Evolutionary conservation across 2,113 vertebrate species (phyloP).

Genomic region (Zosterops lateralis): DNA sequence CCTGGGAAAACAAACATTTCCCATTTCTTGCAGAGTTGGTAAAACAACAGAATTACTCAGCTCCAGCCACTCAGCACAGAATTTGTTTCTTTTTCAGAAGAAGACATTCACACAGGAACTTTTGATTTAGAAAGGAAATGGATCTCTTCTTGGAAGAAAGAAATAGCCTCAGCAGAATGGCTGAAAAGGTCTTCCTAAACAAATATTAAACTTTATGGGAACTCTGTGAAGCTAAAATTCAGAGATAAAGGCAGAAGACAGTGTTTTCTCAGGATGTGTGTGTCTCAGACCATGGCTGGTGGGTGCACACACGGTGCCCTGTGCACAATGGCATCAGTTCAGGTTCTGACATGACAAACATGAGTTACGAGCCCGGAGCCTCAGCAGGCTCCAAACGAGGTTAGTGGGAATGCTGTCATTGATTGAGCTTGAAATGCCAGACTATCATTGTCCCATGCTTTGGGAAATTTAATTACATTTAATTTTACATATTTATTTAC

Average conservation of each 20-base stretch:
- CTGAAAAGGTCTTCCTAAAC: not conserved
- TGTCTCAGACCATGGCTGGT: accelerated
- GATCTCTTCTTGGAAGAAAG: not conserved
- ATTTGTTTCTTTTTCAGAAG: not conserved
- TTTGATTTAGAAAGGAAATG: not conserved
- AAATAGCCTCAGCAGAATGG: not conserved
- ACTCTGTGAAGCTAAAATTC: not conserved
- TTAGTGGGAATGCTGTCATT: conserved; percentile 56
- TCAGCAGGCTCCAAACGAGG: not conserved
- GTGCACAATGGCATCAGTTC: not conserved
- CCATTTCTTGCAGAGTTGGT: not conserved
- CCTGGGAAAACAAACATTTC: conserved; percentile 2
- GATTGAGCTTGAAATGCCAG: conserved; percentile 52
- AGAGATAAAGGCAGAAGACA: not conserved
- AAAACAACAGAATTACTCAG: not conserved
- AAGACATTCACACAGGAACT: not conserved
- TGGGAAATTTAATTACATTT: conserved; percentile 56
- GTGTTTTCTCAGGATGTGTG: not conserved
- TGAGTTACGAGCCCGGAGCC: conserved; percentile 47
- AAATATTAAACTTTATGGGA: not conserved
- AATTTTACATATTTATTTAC: conserved; percentile 63
- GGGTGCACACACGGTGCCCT: not conserved
- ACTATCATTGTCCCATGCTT: conserved; percentile 42
- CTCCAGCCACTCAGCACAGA: not conserved
- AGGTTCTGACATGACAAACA: conserved; percentile 20